Base-by-base conservation (phyloP, 2,888 invertebrate species). In the Halictus ligatus region DNA sequence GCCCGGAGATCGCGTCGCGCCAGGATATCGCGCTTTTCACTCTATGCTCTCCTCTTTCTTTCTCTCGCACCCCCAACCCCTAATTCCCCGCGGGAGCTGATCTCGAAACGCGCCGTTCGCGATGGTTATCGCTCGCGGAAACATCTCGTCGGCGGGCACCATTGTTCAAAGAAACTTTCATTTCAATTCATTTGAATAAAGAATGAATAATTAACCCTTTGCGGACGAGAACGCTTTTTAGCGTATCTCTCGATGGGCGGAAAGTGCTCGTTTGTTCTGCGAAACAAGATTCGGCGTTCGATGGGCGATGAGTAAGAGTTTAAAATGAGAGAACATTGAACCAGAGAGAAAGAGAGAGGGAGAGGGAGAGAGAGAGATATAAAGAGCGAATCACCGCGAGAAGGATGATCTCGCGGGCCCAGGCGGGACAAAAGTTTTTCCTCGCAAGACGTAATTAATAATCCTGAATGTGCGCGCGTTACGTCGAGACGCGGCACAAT, bases 401-500 rank as follows among this genome's bases (percentile, higher is more conserved):
- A n/a, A 29, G 73, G 83, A 82, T 82, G 67, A 15, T 10, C 48
- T n/a, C 58, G 12, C 21, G 10, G 46, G 43, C 15, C 46, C 48
- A 50, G 60, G 18, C 43, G 67, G 74, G 84, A 87, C 81, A 71
- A 90, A 88, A 86, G 77, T 90, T 90, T 91, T 91, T 83, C 83
- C 81, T 50, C 81, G 60, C 69, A 78, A 86, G 87, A 89, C 82
- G 87, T 87, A 91, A 91, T 91, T 91, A 91, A 91, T 91, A 91
- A 91, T 85, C 82, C 72, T 77, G 81, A 86, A 86, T 86, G 80
- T 60, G 72, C 84, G 84, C 77, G 81, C 80, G 81, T 85, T 84
- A 81, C 80, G 75, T 69, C 69, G 84, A 18, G 73, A 40, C 69
- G n/a, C 77, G 25, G 80, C 74, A 87, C 84, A 83, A 88, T 82